Evolutionary conservation across 2,797 vertebrate genomes (phyloP).

Genomic region (Acipenser transmontanus): DNA sequence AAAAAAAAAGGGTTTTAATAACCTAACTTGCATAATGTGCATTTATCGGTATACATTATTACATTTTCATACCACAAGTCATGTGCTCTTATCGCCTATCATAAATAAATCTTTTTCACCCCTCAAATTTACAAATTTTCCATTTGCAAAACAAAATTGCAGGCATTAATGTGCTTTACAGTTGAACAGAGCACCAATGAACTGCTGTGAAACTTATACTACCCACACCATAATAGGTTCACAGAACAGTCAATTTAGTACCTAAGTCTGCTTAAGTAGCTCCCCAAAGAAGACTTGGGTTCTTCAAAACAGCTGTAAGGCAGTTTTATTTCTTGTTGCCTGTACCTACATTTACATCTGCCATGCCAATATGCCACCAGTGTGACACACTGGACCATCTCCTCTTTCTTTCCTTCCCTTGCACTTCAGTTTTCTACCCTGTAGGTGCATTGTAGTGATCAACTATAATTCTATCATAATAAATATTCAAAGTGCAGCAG

Average conservation of each 20-base stretch:
- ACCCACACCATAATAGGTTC: constrained; percentile 31
- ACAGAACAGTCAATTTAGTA: constrained; percentile 71
- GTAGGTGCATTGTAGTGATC: neutral
- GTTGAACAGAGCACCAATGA: constrained; percentile 59
- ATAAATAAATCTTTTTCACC: constrained; percentile 81
- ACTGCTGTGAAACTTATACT: constrained; percentile 38
- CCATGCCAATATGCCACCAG: constrained; percentile 29
- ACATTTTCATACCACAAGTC: constrained; percentile 65
- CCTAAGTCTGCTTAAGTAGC: constrained; percentile 64
- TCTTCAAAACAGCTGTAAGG: constrained; percentile 57
- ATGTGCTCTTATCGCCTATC: constrained; percentile 82
- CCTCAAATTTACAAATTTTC: constrained; percentile 56
- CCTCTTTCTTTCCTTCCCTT: constrained; percentile 31
- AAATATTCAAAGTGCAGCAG: constrained; percentile 19
- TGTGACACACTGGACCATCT: constrained; percentile 27
- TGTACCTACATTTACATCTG: constrained; percentile 52
- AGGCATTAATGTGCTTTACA: constrained; percentile 63
- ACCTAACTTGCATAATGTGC: constrained; percentile 85
- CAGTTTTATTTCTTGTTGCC: constrained; percentile 64
- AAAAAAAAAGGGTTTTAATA: constrained; percentile 55
- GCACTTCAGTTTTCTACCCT: constrained; percentile 32
- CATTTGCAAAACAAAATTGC: constrained; percentile 37
- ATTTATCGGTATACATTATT: constrained; percentile 85
- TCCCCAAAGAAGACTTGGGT: constrained; percentile 52
- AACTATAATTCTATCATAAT: neutral